phyloP scores from a whole-genome alignment of 2,888 invertebrate genomes.

The Papilio elwesi region DNA sequence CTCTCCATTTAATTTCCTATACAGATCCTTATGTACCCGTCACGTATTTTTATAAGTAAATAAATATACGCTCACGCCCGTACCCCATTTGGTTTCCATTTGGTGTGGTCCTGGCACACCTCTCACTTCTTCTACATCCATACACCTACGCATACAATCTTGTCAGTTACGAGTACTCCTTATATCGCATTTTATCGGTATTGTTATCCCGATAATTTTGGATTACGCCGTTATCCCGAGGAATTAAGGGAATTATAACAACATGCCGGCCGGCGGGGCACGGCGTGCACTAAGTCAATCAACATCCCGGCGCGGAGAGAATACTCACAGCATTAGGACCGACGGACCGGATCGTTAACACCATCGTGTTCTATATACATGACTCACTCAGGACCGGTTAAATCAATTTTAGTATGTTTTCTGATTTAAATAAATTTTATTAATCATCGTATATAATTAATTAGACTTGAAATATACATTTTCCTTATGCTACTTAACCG shows the following conservation, averaged over 20 bases:
- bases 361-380: not conserved
- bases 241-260: constrained; percentile 20
- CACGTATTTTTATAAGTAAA: too few species aligned
- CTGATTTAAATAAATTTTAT: not conserved
- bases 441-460: too few species aligned
- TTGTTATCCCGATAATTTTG: constrained; percentile 22
- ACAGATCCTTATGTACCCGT: not conserved
- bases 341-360: not conserved
- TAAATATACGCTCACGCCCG: too few species aligned
- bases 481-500: too few species aligned
- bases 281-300: constrained; percentile 28
- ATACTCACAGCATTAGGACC: not conserved
- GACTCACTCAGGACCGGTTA: not conserved
- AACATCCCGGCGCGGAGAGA: constrained; percentile 13
- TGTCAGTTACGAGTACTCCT: too few species aligned
- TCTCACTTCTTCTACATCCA: too few species aligned
- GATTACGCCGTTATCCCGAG: constrained; percentile 1
- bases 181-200: too few species aligned
- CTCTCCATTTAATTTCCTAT: not conserved
- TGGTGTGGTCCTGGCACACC: too few species aligned
- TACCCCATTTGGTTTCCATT: too few species aligned
- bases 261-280: not conserved
- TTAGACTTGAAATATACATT: too few species aligned
- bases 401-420: not conserved
- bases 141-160: too few species aligned